These are phyloP conservation scores for Chiridota heheva DNA, from an alignment of 35 echinoderm and acorn worm genomes.

Conservation along the genomic window DNA sequence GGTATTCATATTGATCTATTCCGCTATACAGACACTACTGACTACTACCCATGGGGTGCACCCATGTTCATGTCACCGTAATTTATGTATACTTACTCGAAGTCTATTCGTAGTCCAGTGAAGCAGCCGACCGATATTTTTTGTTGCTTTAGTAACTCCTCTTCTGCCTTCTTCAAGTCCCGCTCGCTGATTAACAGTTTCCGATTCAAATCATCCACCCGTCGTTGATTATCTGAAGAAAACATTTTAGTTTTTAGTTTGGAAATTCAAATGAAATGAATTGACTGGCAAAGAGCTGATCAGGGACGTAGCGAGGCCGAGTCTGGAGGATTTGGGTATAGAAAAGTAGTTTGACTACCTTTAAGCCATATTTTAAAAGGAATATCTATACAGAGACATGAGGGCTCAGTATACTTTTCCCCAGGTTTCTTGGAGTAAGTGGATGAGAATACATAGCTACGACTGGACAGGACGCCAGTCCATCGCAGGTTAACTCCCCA, in stretches of 20 bases:
- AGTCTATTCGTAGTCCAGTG: constrained; percentile 82
- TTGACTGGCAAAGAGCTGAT: neutral
- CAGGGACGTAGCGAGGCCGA: neutral
- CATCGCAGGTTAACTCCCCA: no score
- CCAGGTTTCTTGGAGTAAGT: no score
- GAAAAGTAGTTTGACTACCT: neutral
- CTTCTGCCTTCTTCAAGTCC: constrained; percentile 45
- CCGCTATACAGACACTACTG: no score
- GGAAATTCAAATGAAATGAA: neutral
- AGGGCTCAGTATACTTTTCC: no score
- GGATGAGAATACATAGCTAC: no score
- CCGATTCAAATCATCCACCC: constrained; percentile 62
- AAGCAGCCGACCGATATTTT: constrained; percentile 79
- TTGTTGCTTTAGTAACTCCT: constrained; percentile 73
- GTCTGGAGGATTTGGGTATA: neutral
- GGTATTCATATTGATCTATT: no score
- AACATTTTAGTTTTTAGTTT: neutral
- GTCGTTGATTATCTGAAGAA: constrained; percentile 38
- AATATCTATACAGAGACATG: neutral
- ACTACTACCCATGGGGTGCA: neutral
- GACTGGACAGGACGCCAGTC: no score
- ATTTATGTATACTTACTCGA: constrained; percentile 55
- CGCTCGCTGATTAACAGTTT: constrained; percentile 71
- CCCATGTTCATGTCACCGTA: neutral
- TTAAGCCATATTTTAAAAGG: neutral